Evolutionary conservation across 2,888 invertebrate genomes (phyloP).

Genomic region (Cylloceria caligata): DNA sequence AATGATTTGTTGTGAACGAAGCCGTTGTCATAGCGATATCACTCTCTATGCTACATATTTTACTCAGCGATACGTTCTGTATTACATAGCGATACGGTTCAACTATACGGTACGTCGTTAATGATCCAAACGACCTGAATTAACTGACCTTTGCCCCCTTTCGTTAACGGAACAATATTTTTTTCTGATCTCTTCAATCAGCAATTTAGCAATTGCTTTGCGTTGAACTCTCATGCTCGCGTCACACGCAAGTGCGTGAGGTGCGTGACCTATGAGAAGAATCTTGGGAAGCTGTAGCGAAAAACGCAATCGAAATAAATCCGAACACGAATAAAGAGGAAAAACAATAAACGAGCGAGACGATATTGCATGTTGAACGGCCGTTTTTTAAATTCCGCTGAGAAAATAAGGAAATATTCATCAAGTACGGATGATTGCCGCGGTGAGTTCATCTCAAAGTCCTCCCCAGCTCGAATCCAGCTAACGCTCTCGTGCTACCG

Average conservation of each 20-base stretch:
- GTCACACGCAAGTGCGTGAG: not conserved
- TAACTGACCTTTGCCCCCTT: slow-evolving; percentile 13
- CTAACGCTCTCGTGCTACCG: not conserved
- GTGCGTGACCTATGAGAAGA: not conserved
- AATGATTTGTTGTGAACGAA: slow-evolving; percentile 62
- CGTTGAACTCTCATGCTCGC: not conserved
- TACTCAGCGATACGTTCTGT: slow-evolving; percentile 23
- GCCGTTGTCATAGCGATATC: slow-evolving; percentile 58
- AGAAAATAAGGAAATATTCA: slow-evolving; percentile 80
- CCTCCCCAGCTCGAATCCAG: not conserved
- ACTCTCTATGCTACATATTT: slow-evolving; percentile 34
- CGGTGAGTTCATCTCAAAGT: slow-evolving; percentile 19
- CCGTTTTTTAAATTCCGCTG: slow-evolving; percentile 79
- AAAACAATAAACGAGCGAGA: not conserved
- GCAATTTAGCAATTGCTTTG: not conserved
- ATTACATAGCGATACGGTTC: slow-evolving; percentile 3
- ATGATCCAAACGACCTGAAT: slow-evolving; percentile 43
- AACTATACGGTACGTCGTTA: slow-evolving; percentile 11
- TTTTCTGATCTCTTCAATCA: not conserved
- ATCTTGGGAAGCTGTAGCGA: not conserved
- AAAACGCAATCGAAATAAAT: not conserved
- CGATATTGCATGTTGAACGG: slow-evolving; percentile 78
- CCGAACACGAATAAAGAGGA: too few relatives aligned
- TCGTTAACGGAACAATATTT: slow-evolving; percentile 13
- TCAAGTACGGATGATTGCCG: slow-evolving; percentile 80